Base-by-base conservation (phyloP, 1,140 invertebrate genomes). In the Agraylea sexmaculata region DNA sequence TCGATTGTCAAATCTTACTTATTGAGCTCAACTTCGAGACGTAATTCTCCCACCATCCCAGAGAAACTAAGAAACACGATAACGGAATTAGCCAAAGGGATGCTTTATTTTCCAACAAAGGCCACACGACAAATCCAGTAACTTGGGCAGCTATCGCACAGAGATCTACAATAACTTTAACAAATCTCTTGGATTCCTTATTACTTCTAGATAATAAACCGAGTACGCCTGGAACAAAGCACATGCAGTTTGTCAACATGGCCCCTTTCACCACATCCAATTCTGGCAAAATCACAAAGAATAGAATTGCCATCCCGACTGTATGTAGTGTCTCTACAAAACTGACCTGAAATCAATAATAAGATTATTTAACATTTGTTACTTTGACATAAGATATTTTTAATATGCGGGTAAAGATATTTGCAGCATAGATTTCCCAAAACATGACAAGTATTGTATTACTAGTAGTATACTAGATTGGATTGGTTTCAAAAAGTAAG, bases 21-120 rank as follows among this genome's bases (percentile, higher is more conserved):
- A 89, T 73, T 0, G 82, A 78, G 46, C 85, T 89, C 38, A 83
- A 74, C 46, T 75, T 73, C 18, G 85, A 84, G 0, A 91, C 86
- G 55, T 88, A 97, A 65, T 96, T 97, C 64, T 96, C 92, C 92
- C 92, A 96, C 86, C 89, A 96, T 17, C 87, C 83, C 19, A 88
- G 75, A 2, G 90, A 95, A 27, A 91, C 81, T 28, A 91, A 73
- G 23, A 94, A 61, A 5, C 89, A 70, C 1, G 87, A 69, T 0
- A 88, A 60, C 1, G 91, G 89, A 37, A 93, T 82, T 5, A 89
- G 68, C 85, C 86, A 93, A 16, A 85, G 55, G 37, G 74, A 70
- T 1, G 74, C 74, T 18, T 73, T 74, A 31, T 74, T 73, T 51
- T 83, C 78, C 12, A 83, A 60, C 15, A 90, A 59, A 12, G 88